These are phyloP conservation scores for Hyperoplus lanceolatus DNA, from an alignment of 2,797 vertebrate species.

Conservation along the genomic window DNA sequence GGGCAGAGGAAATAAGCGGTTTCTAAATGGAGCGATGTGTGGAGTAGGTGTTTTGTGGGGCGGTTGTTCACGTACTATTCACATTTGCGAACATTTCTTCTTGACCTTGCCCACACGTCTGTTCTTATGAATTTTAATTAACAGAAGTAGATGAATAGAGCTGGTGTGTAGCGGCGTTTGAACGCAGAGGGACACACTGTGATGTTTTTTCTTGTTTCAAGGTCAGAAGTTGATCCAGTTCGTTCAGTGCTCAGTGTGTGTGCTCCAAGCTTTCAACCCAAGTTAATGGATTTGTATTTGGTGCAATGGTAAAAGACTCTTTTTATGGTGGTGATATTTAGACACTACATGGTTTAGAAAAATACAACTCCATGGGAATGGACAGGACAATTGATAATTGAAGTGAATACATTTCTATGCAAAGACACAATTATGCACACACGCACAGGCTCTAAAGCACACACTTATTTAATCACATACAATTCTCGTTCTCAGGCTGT, in stretches of 20 bases:
- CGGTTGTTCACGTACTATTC: conserved; percentile 29
- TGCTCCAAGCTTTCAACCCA: background rate
- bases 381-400: no score
- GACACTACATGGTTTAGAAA: background rate
- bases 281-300: conserved; percentile 12
- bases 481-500: background rate
- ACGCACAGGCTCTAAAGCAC: background rate
- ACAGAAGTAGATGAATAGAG: conserved; percentile 55
- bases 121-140: conserved; percentile 74
- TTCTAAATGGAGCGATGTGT: conserved; percentile 43
- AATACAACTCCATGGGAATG: background rate
- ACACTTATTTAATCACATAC: background rate
- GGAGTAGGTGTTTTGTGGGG: background rate
- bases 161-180: conserved; percentile 11
- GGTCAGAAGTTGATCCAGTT: conserved; percentile 52
- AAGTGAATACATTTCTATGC: background rate
- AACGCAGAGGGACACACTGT: conserved; percentile 13
- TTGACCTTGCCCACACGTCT: conserved; percentile 64
- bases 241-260: conserved; percentile 3
- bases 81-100: conserved; percentile 51
- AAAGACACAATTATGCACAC: background rate
- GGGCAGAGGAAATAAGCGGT: conserved; percentile 30
- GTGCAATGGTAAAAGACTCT: conserved; percentile 6
- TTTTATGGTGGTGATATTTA: background rate
- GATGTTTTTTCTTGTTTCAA: conserved; percentile 35